Conservation (phyloP, 2,888 invertebrate genomes). For the Philonicus albiceps region DNA sequence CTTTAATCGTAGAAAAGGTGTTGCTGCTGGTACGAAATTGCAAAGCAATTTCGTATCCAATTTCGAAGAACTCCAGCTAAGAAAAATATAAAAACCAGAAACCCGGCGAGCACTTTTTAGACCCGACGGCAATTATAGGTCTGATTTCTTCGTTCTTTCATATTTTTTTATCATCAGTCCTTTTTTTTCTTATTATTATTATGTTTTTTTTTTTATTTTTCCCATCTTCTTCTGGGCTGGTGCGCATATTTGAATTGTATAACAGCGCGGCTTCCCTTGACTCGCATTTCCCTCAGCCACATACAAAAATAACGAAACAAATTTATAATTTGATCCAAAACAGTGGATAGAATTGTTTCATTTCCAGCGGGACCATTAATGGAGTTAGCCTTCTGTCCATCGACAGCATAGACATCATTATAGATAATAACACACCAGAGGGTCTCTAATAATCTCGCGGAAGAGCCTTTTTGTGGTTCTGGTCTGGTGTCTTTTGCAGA, state of each 20-base stretch:
- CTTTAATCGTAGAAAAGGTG: slow-evolving; percentile 31
- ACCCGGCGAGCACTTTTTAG: slow-evolving; percentile 39
- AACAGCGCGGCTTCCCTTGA: slow-evolving; percentile 8
- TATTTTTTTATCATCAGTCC: neutral
- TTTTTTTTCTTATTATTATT: neutral
- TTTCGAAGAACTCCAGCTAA: slow-evolving; percentile 37
- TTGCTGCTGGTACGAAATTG: slow-evolving; percentile 35
- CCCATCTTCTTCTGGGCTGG: neutral
- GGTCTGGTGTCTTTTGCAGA: neutral
- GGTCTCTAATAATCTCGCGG: slow-evolving; percentile 42
- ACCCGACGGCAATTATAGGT: slow-evolving; percentile 40
- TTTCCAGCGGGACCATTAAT: slow-evolving; percentile 39
- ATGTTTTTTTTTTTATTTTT: neutral
- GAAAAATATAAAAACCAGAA: slow-evolving; percentile 33
- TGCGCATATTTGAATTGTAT: slow-evolving; percentile 1
- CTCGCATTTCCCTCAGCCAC: neutral
- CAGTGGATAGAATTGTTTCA: slow-evolving; percentile 44
- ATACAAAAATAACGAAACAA: slow-evolving; percentile 42
- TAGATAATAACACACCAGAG: slow-evolving; percentile 46
- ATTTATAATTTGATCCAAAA: slow-evolving; percentile 42
- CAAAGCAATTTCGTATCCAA: slow-evolving; percentile 40
- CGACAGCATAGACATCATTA: slow-evolving; percentile 45
- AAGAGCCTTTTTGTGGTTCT: slow-evolving; percentile 23
- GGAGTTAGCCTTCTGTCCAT: slow-evolving; percentile 34
- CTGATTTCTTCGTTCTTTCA: slow-evolving; percentile 36